A percentile compares a stretch with the other conserved stretches of the same genome.
Evolutionary conservation across 2,113 vertebrate genomes (phyloP).

Genomic region (Psettodes erumei): DNA sequence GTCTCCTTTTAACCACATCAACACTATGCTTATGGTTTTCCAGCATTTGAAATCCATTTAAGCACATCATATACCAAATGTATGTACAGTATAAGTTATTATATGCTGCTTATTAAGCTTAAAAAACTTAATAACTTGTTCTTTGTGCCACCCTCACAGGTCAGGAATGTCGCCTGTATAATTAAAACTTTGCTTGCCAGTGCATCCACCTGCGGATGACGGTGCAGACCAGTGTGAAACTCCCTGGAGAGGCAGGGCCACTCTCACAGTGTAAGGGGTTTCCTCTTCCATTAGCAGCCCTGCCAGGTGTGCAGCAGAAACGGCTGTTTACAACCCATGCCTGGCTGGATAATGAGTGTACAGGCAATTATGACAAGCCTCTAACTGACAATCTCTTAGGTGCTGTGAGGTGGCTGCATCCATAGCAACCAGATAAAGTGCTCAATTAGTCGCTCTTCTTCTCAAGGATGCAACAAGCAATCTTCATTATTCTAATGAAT

Average conservation of each 20-base stretch:
- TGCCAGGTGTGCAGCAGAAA: conserved; percentile 49
- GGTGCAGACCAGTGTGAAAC: background rate
- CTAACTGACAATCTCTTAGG: conserved; percentile 52
- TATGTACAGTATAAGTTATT: too few species aligned
- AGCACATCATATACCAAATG: too few species aligned
- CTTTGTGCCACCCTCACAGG: background rate
- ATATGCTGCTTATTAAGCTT: too few species aligned
- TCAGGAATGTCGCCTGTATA: background rate
- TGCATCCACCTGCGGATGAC: conserved; percentile 33
- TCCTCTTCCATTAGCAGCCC: conserved; percentile 51
- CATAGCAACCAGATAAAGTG: conserved; percentile 48
- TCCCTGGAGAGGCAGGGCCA: conserved; percentile 11
- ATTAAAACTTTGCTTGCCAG: conserved; percentile 28
- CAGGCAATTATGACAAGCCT: conserved; percentile 54
- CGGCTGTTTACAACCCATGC: conserved; percentile 52
- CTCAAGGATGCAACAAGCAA: conserved; percentile 50
- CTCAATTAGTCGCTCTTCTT: conserved; percentile 60
- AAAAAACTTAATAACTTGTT: too few species aligned
- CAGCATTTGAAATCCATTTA: too few species aligned
- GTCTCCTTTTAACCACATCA: too few species aligned
- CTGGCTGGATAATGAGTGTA: conserved; percentile 56
- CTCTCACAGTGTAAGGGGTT: conserved; percentile 21
- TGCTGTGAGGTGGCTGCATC: conserved; percentile 6
- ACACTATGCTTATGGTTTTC: too few species aligned
- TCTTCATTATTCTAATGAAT: conserved; percentile 71